These are phyloP conservation scores for Gymnogyps californianus DNA, from an alignment of 2,113 vertebrate genomes.

Conservation along the genomic window DNA sequence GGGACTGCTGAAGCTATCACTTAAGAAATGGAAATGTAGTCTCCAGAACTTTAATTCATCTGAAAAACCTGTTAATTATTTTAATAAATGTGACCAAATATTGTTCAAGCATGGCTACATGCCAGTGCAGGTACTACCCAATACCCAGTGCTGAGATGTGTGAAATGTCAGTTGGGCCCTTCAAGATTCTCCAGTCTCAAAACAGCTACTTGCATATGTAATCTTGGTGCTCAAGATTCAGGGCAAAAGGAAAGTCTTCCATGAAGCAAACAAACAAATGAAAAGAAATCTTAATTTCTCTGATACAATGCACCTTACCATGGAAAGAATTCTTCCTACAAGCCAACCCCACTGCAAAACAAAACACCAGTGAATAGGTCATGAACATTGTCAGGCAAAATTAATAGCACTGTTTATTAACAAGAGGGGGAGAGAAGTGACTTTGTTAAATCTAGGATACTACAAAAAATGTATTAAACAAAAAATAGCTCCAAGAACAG, in stretches of 20 bases:
- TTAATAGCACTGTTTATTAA: constrained; percentile 67
- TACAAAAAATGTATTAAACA: constrained; percentile 30
- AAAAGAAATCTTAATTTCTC: constrained; percentile 21
- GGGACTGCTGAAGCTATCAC: no score
- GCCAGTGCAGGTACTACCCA: no score
- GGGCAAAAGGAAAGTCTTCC: not conserved
- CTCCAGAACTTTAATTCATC: no score
- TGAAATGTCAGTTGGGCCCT: no score
- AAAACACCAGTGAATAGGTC: constrained; percentile 65
- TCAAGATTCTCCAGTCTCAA: no score
- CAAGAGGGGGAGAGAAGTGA: constrained; percentile 1
- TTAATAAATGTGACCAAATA: no score
- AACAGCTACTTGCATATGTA: no score
- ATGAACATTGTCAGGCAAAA: constrained; percentile 65
- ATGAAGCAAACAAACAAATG: not conserved
- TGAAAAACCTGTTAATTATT: no score
- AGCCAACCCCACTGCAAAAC: constrained; percentile 63
- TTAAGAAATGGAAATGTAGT: no score
- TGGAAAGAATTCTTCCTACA: constrained; percentile 49
- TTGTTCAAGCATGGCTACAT: no score
- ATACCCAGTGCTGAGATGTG: no score
- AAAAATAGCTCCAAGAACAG: constrained; percentile 53
- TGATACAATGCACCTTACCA: constrained; percentile 51
- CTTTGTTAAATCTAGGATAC: not conserved
- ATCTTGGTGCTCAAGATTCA: not conserved